Conservation (phyloP, 2,797 vertebrate species). For the Helicolenus hilgendorfi region DNA sequence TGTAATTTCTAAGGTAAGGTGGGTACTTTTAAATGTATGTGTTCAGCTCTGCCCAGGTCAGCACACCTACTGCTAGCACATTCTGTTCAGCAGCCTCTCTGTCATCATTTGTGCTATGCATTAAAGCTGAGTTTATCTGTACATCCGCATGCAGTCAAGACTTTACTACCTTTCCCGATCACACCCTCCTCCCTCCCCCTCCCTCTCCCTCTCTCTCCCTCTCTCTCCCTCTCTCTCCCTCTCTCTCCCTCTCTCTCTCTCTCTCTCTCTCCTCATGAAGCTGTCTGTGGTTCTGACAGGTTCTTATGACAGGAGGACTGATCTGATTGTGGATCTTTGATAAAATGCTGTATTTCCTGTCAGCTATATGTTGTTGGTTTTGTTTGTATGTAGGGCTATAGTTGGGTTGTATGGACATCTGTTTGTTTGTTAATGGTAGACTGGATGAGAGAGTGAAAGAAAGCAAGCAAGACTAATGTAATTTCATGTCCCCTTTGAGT, state of each 20-base stretch:
- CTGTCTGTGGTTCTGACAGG: background rate
- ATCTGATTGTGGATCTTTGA: background rate
- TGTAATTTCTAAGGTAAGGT: background rate
- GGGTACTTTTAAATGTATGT: background rate
- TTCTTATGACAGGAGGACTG: background rate
- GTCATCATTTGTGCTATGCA: background rate
- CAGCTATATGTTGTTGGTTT: background rate
- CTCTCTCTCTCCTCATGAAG: too few relatives aligned
- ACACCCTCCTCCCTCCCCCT: accelerated
- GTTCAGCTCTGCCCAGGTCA: background rate
- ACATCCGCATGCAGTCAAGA: background rate
- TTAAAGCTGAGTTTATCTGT: background rate
- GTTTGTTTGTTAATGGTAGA: background rate
- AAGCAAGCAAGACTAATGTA: slow-evolving; percentile 16
- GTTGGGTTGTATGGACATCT: background rate
- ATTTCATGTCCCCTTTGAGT: slow-evolving; percentile 18
- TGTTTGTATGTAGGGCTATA: background rate
- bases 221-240: too few relatives aligned
- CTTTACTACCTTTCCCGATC: background rate
- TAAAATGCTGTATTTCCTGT: background rate
- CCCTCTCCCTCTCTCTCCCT: too few relatives aligned
- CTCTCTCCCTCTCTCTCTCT: too few relatives aligned
- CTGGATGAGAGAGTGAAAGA: slow-evolving; percentile 1
- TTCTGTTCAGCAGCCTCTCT: too few relatives aligned
- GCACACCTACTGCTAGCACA: too few relatives aligned